Conservation (phyloP, 2,113 vertebrate genomes). For the Acinonyx jubatus region DNA sequence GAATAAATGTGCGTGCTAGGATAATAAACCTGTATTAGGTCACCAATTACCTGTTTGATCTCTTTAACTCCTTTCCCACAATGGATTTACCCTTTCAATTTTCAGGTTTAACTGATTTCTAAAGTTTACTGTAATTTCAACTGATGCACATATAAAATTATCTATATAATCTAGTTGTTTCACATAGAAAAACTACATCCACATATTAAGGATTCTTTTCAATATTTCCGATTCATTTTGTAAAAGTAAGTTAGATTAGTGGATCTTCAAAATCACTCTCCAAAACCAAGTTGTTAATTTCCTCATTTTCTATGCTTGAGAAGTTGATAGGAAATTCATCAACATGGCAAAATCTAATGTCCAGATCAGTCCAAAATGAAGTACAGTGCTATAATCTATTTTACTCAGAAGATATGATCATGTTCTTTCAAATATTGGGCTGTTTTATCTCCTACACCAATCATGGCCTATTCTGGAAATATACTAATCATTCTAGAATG, state of each 20-base stretch:
- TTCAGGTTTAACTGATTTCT: background rate
- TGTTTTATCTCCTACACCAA: background rate
- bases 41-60: background rate
- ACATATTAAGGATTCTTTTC: background rate
- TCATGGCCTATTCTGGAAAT: background rate
- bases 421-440: background rate
- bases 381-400: background rate
- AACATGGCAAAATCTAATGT: background rate
- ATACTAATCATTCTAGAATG: background rate
- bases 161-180: background rate
- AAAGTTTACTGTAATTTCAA: background rate
- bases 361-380: background rate
- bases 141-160: background rate
- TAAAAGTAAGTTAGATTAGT: background rate
- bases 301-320: constrained; percentile 7
- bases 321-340: background rate
- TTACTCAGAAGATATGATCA: background rate
- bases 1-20: background rate
- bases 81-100: background rate
- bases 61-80: background rate
- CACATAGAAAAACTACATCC: background rate
- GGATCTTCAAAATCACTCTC: background rate
- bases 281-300: constrained; percentile 20
- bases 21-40: background rate
- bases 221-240: background rate